phyloP scores from a whole-genome alignment of 2,888 invertebrate species.

The Aromia moschata region DNA sequence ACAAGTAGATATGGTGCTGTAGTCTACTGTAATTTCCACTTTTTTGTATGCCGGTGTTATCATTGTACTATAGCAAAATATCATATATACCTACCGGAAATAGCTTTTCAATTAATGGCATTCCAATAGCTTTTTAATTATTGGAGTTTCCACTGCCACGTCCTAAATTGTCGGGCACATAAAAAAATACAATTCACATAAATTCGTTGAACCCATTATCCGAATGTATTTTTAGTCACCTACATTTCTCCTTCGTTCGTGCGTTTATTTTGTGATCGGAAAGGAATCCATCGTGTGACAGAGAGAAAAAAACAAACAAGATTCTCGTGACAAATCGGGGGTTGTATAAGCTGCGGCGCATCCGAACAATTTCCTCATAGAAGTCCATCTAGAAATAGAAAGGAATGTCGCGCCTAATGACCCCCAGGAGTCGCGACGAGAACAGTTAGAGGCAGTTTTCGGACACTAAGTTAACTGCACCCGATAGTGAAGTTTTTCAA shows the following conservation, averaged over 20 bases:
- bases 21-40: too few relatives aligned
- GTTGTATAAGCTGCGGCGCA: constrained; percentile 31
- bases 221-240: constrained; percentile 13
- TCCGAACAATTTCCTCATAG: constrained; percentile 31
- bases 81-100: too few relatives aligned
- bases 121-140: too few relatives aligned
- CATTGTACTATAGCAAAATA: too few relatives aligned
- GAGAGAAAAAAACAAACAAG: constrained; percentile 25
- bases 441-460: neutral
- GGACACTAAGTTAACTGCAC: constrained; percentile 1
- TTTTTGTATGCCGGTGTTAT: too few relatives aligned
- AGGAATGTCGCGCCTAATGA: constrained; percentile 32
- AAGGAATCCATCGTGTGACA: constrained; percentile 18
- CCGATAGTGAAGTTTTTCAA: neutral
- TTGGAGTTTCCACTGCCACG: too few relatives aligned
- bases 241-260: constrained; percentile 7
- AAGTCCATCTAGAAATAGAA: constrained; percentile 25
- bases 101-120: too few relatives aligned
- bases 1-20: too few relatives aligned
- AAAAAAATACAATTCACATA: too few relatives aligned
- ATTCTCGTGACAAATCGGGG: constrained; percentile 28
- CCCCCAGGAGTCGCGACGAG: constrained; percentile 13
- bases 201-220: neutral
- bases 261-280: constrained; percentile 25
- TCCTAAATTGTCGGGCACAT: too few relatives aligned